Evolutionary conservation across 2,113 vertebrate genomes (phyloP), one percentile per base, ranked within the genome.

Genomic region (Campylomormyrus numenius): DNA sequence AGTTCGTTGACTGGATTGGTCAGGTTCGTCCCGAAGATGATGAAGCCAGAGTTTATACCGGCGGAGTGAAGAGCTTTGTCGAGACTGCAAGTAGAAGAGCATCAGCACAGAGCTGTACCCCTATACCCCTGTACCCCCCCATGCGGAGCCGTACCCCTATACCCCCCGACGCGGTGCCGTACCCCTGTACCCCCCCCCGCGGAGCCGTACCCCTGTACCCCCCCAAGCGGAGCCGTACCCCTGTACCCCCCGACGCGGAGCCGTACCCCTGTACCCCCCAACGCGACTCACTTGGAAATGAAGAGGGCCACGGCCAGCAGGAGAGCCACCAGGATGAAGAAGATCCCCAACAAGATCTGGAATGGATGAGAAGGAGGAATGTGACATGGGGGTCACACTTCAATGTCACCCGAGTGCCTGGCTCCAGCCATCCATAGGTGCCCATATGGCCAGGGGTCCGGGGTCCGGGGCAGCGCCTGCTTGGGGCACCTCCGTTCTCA

Each of bases 1-100:
- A 99, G 95, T 95, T 99, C 98, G 95, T 99, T 99, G 92, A 99
- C 92, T 42, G 98, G 98, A 94, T 99, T 99, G 90, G 97, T 99
- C 85, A 99, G 93, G 94, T 99, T 99, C 92, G 98, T 97, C 94
- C 98, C 98, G 93, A 99, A 97, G 92, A 99, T 96, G 91, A 99
- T 96, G 93, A 99, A 99, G 89, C 98, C 98, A 6, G 97, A 97
- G 93, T 97, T 95, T 88, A 99, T 97, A 88, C 98, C 98, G 94
- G 98, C 97, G 0, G 98, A 99, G 94, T 99, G 98, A 50, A 99
- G 96, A 91, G 98, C 98, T 95, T 97, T 97, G 94, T 97, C 97
- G 93, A 97, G 94, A 91, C 97, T 97, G 91, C 48, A 93, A 77
- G 27, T 0, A 31, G 11, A 53, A 6, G 27, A 52, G 21, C 31